phyloP scores from a whole-genome alignment of 2,888 invertebrate genomes.

The Metopia argyrocephala region DNA sequence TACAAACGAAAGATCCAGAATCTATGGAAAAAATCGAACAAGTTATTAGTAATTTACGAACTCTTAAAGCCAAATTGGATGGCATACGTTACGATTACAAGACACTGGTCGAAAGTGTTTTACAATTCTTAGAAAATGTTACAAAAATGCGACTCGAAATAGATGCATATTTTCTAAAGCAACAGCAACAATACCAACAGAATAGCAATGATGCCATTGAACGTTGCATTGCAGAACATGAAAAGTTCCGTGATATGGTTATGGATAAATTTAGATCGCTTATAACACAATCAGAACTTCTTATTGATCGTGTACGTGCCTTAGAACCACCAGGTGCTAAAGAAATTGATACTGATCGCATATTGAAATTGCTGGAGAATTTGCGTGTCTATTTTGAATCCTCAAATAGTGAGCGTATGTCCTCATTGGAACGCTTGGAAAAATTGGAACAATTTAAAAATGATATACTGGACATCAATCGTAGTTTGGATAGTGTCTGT shows the following conservation, averaged over 20 bases:
- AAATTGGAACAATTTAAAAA: constrained; percentile 84
- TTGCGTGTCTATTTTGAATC: constrained; percentile 83
- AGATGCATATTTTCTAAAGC: constrained; percentile 80
- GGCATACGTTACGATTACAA: constrained; percentile 86
- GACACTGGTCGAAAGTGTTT: constrained; percentile 84
- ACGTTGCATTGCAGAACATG: constrained; percentile 82
- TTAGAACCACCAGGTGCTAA: constrained; percentile 85
- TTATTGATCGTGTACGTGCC: constrained; percentile 84
- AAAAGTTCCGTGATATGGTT: constrained; percentile 82
- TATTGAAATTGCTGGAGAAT: constrained; percentile 82
- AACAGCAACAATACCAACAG: constrained; percentile 63
- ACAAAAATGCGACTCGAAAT: constrained; percentile 82
- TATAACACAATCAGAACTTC: constrained; percentile 84
- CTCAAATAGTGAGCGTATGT: constrained; percentile 82
- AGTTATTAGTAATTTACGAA: constrained; percentile 83
- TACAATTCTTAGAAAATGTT: constrained; percentile 85
- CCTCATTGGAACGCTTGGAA: constrained; percentile 83
- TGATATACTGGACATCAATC: constrained; percentile 85
- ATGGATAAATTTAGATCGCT: constrained; percentile 84
- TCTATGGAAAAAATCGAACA: constrained; percentile 80
- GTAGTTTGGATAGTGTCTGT: constrained; percentile 84
- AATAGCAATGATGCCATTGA: constrained; percentile 80
- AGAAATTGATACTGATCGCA: constrained; percentile 84
- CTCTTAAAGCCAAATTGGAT: constrained; percentile 84
- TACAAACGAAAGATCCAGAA: constrained; percentile 82